These are phyloP conservation scores for Stigmatopora nigra DNA, from an alignment of 2,113 vertebrate species.

Conservation along the genomic window DNA sequence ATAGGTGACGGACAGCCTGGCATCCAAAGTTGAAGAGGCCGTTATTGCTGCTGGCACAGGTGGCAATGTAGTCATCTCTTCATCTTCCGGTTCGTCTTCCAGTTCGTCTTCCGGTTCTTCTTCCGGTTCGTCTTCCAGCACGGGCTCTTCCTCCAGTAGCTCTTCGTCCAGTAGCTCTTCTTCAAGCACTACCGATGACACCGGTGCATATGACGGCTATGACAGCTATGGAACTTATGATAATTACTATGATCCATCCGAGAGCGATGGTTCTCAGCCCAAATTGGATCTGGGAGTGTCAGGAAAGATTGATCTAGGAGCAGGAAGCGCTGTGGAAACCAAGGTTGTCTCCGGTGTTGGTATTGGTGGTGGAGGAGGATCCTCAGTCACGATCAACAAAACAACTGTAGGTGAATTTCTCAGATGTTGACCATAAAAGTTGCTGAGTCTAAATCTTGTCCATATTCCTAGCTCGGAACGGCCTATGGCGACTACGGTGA, in stretches of 20 bases:
- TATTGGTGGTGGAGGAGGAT: conserved; percentile 17
- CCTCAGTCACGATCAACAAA: conserved; percentile 43
- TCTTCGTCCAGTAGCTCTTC: conserved; percentile 26
- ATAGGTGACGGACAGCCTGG: conserved; percentile 30
- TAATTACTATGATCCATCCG: conserved; percentile 47
- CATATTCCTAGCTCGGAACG: conserved; percentile 30
- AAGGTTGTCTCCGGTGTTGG: conserved; percentile 24
- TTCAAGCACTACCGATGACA: conserved; percentile 33
- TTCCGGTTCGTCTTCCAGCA: conserved; percentile 18
- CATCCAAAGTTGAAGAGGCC: conserved; percentile 24
- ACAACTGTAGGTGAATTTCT: conserved; percentile 46
- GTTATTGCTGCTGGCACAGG: not conserved
- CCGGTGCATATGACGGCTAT: conserved; percentile 41
- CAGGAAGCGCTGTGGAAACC: conserved; percentile 31
- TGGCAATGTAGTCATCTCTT: conserved; percentile 22
- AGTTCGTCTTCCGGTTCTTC: conserved; percentile 14
- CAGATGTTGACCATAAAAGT: not conserved
- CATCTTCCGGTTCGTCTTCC: conserved; percentile 22
- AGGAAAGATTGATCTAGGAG: conserved; percentile 33
- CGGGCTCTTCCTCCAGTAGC: conserved; percentile 14
- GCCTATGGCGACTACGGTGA: conserved; percentile 52
- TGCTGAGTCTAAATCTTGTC: not conserved
- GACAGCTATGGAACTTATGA: conserved; percentile 50
- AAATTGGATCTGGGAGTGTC: conserved; percentile 48
- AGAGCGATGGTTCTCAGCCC: conserved; percentile 18